These are phyloP conservation scores for Plectrocnemia conspersa DNA, from an alignment of 1,140 invertebrate species.

Conservation along the genomic window DNA sequence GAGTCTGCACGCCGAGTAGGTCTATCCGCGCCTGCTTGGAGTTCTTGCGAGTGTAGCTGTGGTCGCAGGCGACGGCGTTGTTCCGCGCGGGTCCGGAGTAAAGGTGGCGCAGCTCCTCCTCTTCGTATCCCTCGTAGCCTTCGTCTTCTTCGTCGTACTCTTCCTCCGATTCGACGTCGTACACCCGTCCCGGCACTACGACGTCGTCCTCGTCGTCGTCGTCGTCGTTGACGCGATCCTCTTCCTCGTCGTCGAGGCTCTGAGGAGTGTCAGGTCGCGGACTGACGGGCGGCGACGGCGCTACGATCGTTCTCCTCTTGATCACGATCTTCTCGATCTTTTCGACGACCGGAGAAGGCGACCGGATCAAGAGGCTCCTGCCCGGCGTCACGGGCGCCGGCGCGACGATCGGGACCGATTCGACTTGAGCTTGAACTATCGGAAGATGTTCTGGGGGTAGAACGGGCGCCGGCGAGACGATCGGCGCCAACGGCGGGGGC, in stretches of 20 bases:
- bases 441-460: slow-evolving; percentile 35
- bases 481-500: neutral
- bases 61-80: slow-evolving; percentile 54
- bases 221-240: slow-evolving; percentile 3
- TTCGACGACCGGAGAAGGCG: slow-evolving; percentile 38
- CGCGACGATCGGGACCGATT: neutral
- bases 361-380: slow-evolving; percentile 26
- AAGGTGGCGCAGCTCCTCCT: slow-evolving; percentile 22
- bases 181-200: too few relatives aligned
- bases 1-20: slow-evolving; percentile 69
- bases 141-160: slow-evolving; percentile 12
- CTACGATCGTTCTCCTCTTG: slow-evolving; percentile 41
- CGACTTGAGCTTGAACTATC: neutral
- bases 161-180: neutral
- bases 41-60: slow-evolving; percentile 63
- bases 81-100: slow-evolving; percentile 38
- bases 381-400: slow-evolving; percentile 10
- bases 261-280: slow-evolving; percentile 17
- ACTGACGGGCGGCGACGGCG: slow-evolving; percentile 37
- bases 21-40: slow-evolving; percentile 51
- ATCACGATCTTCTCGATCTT: slow-evolving; percentile 26
- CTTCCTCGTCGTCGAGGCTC: slow-evolving; percentile 43
- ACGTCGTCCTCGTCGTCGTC: slow-evolving; percentile 15
- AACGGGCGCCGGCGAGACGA: slow-evolving; percentile 29
- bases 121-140: slow-evolving; percentile 11